A percentile compares a stretch with the other conserved stretches of the same genome.
Conservation (phyloP, 2,888 invertebrate species). For the Leptura quadrifasciata region DNA sequence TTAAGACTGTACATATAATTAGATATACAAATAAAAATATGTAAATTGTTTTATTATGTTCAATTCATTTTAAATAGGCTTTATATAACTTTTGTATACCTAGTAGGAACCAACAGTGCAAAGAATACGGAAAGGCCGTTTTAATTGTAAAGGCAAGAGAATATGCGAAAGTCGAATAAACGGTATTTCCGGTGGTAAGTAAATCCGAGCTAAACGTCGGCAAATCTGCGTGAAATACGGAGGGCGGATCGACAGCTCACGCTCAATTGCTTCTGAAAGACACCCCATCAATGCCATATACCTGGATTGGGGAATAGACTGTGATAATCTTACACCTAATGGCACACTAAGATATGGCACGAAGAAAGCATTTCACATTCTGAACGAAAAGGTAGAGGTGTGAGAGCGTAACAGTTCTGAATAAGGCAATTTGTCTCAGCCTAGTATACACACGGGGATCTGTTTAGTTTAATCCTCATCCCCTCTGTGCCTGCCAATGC, state of each 20-base stretch:
- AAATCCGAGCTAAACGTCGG: conserved; percentile 68
- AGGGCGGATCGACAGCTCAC: conserved; percentile 70
- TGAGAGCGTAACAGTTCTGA: conserved; percentile 67
- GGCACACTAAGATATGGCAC: conserved; percentile 15
- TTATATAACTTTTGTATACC: too few relatives aligned
- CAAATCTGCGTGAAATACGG: conserved; percentile 73
- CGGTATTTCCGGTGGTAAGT: conserved; percentile 66
- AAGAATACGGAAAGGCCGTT: conserved; percentile 29
- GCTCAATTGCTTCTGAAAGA: conserved; percentile 71
- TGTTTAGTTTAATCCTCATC: conserved; percentile 62
- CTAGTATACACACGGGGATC: conserved; percentile 58
- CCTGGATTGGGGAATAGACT: conserved; percentile 55
- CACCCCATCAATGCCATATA: conserved; percentile 56
- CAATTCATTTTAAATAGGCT: too few relatives aligned
- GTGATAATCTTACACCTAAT: conserved; percentile 46
- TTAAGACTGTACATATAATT: too few relatives aligned
- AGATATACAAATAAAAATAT: too few relatives aligned
- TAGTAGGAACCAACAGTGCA: not conserved
- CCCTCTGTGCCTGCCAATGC: conserved; percentile 56
- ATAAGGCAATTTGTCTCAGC: conserved; percentile 69
- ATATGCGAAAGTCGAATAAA: conserved; percentile 56
- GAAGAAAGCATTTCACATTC: conserved; percentile 43
- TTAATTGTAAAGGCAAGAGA: conserved; percentile 39
- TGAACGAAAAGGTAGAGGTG: conserved; percentile 60
- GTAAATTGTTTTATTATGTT: too few relatives aligned